Base-by-base conservation (phyloP, 2,888 invertebrate species). In the Andrena bucephala region DNA sequence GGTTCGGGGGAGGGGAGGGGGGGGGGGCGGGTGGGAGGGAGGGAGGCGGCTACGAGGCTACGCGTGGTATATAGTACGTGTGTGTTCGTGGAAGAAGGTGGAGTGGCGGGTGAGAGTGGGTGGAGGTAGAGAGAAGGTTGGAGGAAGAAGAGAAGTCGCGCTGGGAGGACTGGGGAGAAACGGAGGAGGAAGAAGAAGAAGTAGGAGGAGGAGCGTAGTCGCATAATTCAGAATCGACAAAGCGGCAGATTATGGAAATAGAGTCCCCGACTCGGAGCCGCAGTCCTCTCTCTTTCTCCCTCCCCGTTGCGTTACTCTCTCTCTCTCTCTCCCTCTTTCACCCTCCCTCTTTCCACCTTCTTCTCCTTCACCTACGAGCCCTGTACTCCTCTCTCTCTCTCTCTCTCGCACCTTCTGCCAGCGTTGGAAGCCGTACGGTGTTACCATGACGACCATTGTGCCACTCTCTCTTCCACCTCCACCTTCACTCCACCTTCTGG, bases 231-330 rank as follows among this genome's bases (percentile, higher is more conserved):
- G 93, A 93, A 93, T 93, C 93, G 93, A 93, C 93, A 93, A 93
- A 93, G 93, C 93, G 92, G 92, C 93, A 93, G 93, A 93, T 93
- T 93, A 93, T 93, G 93, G 93, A 93, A 93, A 93, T 93, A 93
- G 93, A 93, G 93, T 93, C 93, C 91, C 91, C 83, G 92, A 92
- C 92, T 91, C 89, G 91, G 89, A 91, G 89, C 89, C 89, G 83
- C 86, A 86, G 88, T 87, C 75, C 85, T 82, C 85, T 80, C 85
- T 84, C 77, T 78, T 66, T 69, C 81, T 83, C 79, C 67, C 81
- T 76, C 85, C 85, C 74, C 60, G 52, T 5, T 42, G 16, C 42
- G 16, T 16, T 16, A 16, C 42, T 72, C 79, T 77, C 67, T 77
- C 77, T 77, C 67, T 77, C 77, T 20, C 20, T 20, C 20, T 81